Evolutionary conservation across 2,888 invertebrate species (phyloP).

Genomic region (Drosophila mettleri): DNA sequence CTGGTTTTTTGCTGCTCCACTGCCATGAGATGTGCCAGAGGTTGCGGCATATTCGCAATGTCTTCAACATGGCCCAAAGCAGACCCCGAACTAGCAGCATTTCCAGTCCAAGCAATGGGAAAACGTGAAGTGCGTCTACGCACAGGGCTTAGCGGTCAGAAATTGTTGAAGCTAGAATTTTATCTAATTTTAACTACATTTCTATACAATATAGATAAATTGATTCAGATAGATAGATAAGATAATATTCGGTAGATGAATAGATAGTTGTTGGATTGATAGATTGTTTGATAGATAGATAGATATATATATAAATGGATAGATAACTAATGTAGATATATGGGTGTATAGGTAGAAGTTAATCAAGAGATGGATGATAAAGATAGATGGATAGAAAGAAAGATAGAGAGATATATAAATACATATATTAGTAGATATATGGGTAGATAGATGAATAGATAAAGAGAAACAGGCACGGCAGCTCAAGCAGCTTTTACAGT

Average conservation of each 20-base stretch:
- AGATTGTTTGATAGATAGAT: too few relatives aligned
- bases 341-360: background rate
- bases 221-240: too few relatives aligned
- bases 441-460: background rate
- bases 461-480: too few relatives aligned
- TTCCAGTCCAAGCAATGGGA: background rate
- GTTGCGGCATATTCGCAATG: constrained; percentile 30
- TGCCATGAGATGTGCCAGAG: constrained; percentile 25
- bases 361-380: too few relatives aligned
- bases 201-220: too few relatives aligned
- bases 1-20: constrained; percentile 60
- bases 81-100: background rate
- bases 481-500: too few relatives aligned
- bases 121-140: background rate
- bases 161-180: background rate
- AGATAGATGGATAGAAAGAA: background rate
- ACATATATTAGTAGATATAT: background rate
- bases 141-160: background rate
- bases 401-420: background rate
- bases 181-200: background rate
- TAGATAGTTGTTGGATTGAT: too few relatives aligned
- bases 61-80: background rate
- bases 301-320: background rate
- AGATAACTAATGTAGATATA: background rate
- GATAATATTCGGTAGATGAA: too few relatives aligned